Percentiles rank a stretch among this genome's conserved stretches.
Conservation (phyloP, 1,140 invertebrate species). For the Nasonia giraulti region DNA sequence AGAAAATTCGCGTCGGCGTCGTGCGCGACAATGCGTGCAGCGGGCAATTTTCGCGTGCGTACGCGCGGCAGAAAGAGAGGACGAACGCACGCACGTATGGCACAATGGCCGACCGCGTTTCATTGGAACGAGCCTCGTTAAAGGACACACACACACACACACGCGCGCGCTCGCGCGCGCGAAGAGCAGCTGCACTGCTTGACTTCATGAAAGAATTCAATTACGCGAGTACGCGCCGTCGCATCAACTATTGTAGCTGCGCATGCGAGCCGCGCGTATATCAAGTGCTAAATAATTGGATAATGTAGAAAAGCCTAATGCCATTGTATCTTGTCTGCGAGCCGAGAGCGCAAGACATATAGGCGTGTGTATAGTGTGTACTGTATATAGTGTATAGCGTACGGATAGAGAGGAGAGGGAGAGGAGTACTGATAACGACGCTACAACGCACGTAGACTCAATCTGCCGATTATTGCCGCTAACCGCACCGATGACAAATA, state of each 20-base stretch:
- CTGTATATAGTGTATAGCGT: too few species aligned
- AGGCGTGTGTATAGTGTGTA: neutral
- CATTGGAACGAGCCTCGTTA: slow-evolving; percentile 62
- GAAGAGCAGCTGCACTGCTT: slow-evolving; percentile 43
- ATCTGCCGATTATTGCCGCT: slow-evolving; percentile 50
- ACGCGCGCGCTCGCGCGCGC: neutral
- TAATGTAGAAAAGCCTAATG: slow-evolving; percentile 58
- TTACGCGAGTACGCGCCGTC: slow-evolving; percentile 48
- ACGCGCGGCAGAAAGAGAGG: neutral
- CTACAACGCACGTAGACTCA: neutral
- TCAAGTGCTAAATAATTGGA: slow-evolving; percentile 61
- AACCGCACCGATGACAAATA: slow-evolving; percentile 41
- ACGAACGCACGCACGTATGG: neutral
- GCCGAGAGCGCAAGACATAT: slow-evolving; percentile 47
- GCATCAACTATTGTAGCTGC: neutral
- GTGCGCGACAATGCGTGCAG: neutral
- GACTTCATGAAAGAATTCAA: slow-evolving; percentile 64
- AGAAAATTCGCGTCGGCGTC: neutral
- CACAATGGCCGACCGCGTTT: slow-evolving; percentile 41
- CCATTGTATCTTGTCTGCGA: slow-evolving; percentile 51
- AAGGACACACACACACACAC: slow-evolving; percentile 32
- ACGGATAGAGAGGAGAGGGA: neutral
- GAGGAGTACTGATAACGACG: slow-evolving; percentile 17
- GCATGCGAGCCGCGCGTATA: slow-evolving; percentile 22
- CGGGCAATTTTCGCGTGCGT: slow-evolving; percentile 23